phyloP scores from a whole-genome alignment of 2,797 vertebrate species.

The Chaetodon trifasciatus region DNA sequence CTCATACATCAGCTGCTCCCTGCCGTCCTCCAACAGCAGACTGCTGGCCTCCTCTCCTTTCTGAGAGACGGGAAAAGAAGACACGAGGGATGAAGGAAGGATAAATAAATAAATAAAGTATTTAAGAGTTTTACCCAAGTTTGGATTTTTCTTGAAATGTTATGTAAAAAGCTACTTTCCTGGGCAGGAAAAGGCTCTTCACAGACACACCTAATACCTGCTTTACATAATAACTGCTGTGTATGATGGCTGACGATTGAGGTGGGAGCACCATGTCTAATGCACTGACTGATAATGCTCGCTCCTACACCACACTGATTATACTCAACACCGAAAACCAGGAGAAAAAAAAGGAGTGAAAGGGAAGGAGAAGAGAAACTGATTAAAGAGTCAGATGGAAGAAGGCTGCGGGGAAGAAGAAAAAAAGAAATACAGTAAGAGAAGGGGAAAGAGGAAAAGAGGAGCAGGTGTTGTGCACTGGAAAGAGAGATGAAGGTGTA shows the following conservation, averaged over 20 bases:
- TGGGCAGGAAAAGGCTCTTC: conserved; percentile 15
- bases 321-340: conserved; percentile 18
- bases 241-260: conserved; percentile 32
- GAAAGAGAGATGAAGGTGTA: conserved; percentile 61
- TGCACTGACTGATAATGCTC: conserved; percentile 45
- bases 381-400: conserved; percentile 53
- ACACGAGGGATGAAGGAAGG: not conserved
- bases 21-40: conserved; percentile 84
- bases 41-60: conserved; percentile 86
- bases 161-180: conserved; percentile 6
- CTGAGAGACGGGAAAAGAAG: conserved; percentile 74
- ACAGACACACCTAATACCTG: conserved; percentile 28
- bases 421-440: not conserved
- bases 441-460: conserved; percentile 6
- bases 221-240: conserved; percentile 50
- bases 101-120: too few species aligned
- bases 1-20: conserved; percentile 95
- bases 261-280: conserved; percentile 36
- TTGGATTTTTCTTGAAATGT: not conserved
- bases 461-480: conserved; percentile 55
- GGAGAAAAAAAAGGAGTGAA: conserved; percentile 16
- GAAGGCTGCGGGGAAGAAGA: conserved; percentile 7
- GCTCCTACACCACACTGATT: conserved; percentile 44
- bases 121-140: not conserved
- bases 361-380: conserved; percentile 13